Conservation (phyloP, 1,140 invertebrate species). For the Platorchestia sp. region DNA sequence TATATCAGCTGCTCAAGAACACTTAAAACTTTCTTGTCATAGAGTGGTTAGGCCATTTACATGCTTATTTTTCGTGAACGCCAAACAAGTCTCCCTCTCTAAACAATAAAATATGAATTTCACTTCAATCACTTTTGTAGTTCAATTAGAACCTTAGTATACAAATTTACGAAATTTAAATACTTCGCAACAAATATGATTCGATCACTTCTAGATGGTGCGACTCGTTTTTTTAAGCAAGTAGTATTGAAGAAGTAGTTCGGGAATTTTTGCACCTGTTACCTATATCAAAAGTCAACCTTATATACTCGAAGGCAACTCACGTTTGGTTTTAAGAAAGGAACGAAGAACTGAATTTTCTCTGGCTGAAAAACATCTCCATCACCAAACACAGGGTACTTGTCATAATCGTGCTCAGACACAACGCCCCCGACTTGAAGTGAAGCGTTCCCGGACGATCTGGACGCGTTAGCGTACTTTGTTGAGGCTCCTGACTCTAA, state of each 20-base stretch:
- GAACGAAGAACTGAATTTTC: slow-evolving; percentile 44
- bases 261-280: not conserved
- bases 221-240: too few species aligned
- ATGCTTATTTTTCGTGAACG: not conserved
- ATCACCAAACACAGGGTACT: not conserved
- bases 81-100: not conserved
- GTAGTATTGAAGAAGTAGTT: not conserved
- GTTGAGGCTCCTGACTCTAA: slow-evolving; percentile 6
- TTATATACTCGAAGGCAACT: not conserved
- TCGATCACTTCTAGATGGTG: not conserved
- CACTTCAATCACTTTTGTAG: not conserved
- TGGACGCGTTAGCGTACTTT: not conserved
- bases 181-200: not conserved
- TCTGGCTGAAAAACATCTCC: not conserved
- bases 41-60: not conserved
- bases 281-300: not conserved
- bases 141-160: not conserved
- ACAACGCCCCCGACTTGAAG: not conserved
- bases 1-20: too few species aligned
- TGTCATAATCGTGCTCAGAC: not conserved
- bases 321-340: slow-evolving; percentile 21
- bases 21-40: not conserved
- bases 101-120: not conserved
- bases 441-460: not conserved
- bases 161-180: not conserved